Evolutionary conservation across 2,797 vertebrate species (phyloP).

Genomic region (Xerus rutilus): DNA sequence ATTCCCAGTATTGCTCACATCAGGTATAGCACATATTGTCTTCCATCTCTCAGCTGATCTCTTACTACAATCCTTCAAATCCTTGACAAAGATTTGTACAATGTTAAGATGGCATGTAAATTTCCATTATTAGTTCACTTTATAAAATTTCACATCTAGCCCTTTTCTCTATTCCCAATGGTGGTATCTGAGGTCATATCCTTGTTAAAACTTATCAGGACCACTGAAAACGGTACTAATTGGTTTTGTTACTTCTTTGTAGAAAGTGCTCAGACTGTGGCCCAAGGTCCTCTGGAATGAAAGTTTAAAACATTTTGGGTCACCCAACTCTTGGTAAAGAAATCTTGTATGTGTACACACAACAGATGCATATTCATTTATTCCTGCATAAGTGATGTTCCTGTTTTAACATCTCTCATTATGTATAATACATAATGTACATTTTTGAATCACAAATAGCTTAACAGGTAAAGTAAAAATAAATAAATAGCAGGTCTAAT

Average conservation of each 20-base stretch:
- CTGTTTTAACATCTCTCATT: not conserved
- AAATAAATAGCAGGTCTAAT: not conserved
- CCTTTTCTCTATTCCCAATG: not conserved
- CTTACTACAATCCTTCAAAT: not conserved
- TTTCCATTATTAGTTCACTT: not conserved
- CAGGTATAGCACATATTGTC: not conserved
- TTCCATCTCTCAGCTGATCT: not conserved
- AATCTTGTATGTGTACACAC: not conserved
- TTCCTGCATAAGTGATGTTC: not conserved
- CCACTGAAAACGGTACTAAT: not conserved
- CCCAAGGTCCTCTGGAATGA: not conserved
- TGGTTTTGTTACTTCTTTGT: not conserved
- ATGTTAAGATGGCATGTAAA: not conserved
- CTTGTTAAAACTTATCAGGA: not conserved
- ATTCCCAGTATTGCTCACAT: not conserved
- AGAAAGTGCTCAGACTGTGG: not conserved
- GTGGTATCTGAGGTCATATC: not conserved
- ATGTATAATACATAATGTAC: not conserved
- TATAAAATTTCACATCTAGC: not conserved
- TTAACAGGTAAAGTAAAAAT: not conserved
- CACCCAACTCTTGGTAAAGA: not conserved
- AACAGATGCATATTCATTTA: not conserved
- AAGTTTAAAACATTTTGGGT: not conserved
- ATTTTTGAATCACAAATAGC: conserved; percentile 4
- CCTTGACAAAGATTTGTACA: not conserved